Base-by-base conservation (phyloP, 1,140 invertebrate genomes). In the Diachasma alloeum region DNA sequence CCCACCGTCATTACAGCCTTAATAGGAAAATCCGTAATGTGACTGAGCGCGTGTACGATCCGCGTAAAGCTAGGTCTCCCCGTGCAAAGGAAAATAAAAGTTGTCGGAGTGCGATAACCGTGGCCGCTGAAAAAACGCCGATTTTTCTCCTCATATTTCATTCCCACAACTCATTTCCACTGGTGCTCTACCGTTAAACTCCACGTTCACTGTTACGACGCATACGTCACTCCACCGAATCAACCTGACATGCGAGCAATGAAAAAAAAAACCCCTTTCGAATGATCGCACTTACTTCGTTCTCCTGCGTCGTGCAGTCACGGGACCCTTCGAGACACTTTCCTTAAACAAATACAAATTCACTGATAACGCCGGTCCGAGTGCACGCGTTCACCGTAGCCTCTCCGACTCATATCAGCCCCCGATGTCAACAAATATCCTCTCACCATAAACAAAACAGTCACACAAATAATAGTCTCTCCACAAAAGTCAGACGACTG, bases 281-380 rank as follows among this genome's bases (percentile, higher is more conserved):
- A 42, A 42, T 42, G 4, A 63, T 63, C 48, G 39, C 74, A 76
- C 74, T 76, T 76, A 76, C 74, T 56, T 71, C 46, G 68, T 71
- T 22, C 9, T 19, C 74, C 46, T 56, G 9, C 11, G 26, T 42
- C 53, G n/a, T 19, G 53, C 46, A 53, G 15, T 70, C 19, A 44
- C 74, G n/a, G 22, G 53, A 70, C 26, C 15, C 46, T 46, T 59
- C 74, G 24, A 59, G 44, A 39, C 74, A 59, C 68, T 69, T 68
- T 31, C n/a, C 13, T 31, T 73, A 36, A 36, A 22, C 19, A 37
- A 39, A 63, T 26, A 31, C 1, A 42, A 6, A 71, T 69, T 77
- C 75, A 77, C 75, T 77, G 75, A 76, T 53, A 76, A 77, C 70
- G 70, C 75, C 75, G 75, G 69, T 68, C 69, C 70, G 37, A 68